Base-by-base conservation (phyloP, 2,797 vertebrate genomes). In the Notoglanidium macrostoma region DNA sequence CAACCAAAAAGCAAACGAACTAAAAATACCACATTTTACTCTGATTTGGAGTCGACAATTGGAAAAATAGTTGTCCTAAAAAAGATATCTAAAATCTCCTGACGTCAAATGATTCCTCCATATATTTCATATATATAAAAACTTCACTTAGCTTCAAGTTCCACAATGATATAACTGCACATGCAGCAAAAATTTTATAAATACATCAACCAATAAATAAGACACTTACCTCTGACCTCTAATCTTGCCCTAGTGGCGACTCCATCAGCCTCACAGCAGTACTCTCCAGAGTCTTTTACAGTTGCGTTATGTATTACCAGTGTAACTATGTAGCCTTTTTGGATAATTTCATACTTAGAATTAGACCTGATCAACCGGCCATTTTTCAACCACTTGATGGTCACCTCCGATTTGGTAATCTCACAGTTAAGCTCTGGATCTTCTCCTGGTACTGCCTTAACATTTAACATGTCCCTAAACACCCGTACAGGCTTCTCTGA, bases 361-460 rank as follows among this genome's bases (percentile, higher is more conserved):
- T 96, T 96, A 73, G 92, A 94, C 79, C 95, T 93, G 86, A 99
- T 95, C 0, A 93, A 90, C 87, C 95, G 96, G 15, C 97, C 97
- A 0, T 99, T 97, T 92, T 97, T 99, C 87, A 96, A 92, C 98
- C 98, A 99, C 65, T 94, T 97, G 55, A 98, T 91, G 1, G 65
- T 93, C 83, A 92, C 89, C 0, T 96, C 96, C 0, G 95, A 94
- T 92, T 95, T 97, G 0, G 97, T 98, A 84, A 98, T 92, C 86
- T 99, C 98, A 88, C 98, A 99, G 91, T 92, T 97, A 91, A 99
- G 92, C 90, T 93, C 95, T 40, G 96, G 95, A 1, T 98, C 96
- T 85, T 98, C 96, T 1, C 98, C 98, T 0, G 89, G 94, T 0
- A 92, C 74, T 0, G 94, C 92, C 17, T 90, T 96, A 85, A 95